Conservation (phyloP, 2,888 invertebrate genomes). For the Malthinus seriepunctatus region DNA sequence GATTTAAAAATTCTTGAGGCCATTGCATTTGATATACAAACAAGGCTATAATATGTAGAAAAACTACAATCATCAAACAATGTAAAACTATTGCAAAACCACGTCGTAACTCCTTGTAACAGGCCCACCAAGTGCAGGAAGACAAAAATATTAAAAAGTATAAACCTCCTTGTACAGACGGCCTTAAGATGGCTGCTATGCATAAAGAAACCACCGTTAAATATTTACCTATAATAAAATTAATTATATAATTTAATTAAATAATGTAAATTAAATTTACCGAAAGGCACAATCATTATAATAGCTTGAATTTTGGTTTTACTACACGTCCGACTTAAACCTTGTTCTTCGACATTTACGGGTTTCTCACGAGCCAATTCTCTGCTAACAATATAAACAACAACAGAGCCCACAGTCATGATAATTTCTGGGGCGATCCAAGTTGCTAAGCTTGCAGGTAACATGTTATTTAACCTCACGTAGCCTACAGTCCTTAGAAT, state of each 20-base stretch:
- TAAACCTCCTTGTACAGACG: slow-evolving; percentile 80
- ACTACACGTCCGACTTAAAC: slow-evolving; percentile 18
- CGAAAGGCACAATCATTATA: slow-evolving; percentile 40
- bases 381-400: slow-evolving; percentile 57
- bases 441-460: slow-evolving; percentile 66
- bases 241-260: background rate
- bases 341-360: slow-evolving; percentile 25
- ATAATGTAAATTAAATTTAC: slow-evolving; percentile 30
- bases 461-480: slow-evolving; percentile 63
- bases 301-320: slow-evolving; percentile 30
- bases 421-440: slow-evolving; percentile 79
- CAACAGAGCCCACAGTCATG: slow-evolving; percentile 59
- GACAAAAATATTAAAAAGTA: slow-evolving; percentile 87
- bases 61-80: slow-evolving; percentile 73
- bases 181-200: slow-evolving; percentile 75
- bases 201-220: slow-evolving; percentile 67
- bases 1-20: slow-evolving; percentile 73
- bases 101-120: slow-evolving; percentile 73
- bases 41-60: slow-evolving; percentile 71
- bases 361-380: slow-evolving; percentile 44
- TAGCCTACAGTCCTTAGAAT: slow-evolving; percentile 72
- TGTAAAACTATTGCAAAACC: slow-evolving; percentile 78
- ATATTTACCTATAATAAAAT: slow-evolving; percentile 62
- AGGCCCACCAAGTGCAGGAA: slow-evolving; percentile 86
- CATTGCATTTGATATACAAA: slow-evolving; percentile 85